Conservation (phyloP, 2,113 vertebrate genomes). For the Eulacestoma nigropectus region DNA sequence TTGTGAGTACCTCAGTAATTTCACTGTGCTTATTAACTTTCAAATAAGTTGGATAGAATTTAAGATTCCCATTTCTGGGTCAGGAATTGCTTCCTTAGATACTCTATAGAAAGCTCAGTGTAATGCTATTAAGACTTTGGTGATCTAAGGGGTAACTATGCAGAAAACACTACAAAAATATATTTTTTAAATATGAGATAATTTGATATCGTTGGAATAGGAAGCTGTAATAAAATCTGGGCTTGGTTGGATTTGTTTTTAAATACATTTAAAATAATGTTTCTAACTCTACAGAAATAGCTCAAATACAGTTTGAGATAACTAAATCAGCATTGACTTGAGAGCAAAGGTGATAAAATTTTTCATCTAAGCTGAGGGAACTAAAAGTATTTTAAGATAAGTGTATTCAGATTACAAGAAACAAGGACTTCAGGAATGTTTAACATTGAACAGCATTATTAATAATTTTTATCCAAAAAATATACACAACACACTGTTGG, state of each 20-base stretch:
- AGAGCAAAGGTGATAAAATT: background rate
- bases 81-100: background rate
- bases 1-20: background rate
- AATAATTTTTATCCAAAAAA: background rate
- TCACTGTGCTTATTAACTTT: background rate
- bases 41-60: background rate
- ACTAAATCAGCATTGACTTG: background rate
- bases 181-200: background rate
- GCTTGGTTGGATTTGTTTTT: background rate
- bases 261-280: background rate
- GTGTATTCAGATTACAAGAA: background rate
- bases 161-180: background rate
- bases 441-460: background rate
- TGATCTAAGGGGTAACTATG: background rate
- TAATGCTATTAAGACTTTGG: background rate
- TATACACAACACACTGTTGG: background rate
- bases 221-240: background rate
- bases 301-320: background rate
- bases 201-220: background rate
- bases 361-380: background rate
- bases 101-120: background rate
- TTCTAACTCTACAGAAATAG: background rate
- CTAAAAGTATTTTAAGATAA: background rate
- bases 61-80: background rate
- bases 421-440: background rate